Evolutionary conservation across 1,140 invertebrate genomes (phyloP).

Genomic region (Coelopa frigida): DNA sequence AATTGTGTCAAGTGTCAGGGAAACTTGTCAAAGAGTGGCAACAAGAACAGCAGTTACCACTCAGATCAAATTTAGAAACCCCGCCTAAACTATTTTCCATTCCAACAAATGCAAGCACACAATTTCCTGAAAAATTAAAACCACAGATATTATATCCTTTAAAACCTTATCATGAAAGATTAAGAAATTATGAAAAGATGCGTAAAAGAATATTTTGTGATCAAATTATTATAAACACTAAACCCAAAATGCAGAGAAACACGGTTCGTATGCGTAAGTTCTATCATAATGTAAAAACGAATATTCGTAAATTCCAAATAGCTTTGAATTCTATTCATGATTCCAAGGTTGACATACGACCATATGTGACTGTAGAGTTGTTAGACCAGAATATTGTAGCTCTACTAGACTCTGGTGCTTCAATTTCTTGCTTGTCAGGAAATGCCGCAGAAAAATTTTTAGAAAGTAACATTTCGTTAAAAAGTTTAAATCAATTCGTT

Average conservation of each 20-base stretch:
- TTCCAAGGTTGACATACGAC: background rate
- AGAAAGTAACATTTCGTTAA: background rate
- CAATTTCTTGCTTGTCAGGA: background rate
- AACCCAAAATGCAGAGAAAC: background rate
- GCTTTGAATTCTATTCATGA: too few relatives aligned
- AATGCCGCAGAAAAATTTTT: background rate
- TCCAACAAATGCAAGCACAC: background rate
- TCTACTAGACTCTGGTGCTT: constrained; percentile 5
- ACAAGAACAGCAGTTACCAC: background rate
- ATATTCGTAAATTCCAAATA: too few relatives aligned
- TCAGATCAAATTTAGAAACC: background rate
- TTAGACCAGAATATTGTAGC: background rate
- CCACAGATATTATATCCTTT: too few relatives aligned
- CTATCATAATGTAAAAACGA: too few relatives aligned
- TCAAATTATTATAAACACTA: background rate
- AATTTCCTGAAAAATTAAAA: too few relatives aligned
- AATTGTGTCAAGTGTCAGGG: constrained; percentile 2
- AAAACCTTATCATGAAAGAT: constrained; percentile 8
- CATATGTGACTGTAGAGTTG: background rate
- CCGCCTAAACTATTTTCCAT: background rate
- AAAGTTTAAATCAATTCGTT: background rate
- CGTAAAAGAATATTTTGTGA: constrained; percentile 1
- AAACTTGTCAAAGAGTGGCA: background rate
- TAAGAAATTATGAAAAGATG: background rate
- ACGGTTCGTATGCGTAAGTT: background rate